A percentile compares a stretch with the other conserved stretches of the same genome.
Evolutionary conservation across 2,797 vertebrate genomes (phyloP).

Genomic region (Simalia tracyae): DNA sequence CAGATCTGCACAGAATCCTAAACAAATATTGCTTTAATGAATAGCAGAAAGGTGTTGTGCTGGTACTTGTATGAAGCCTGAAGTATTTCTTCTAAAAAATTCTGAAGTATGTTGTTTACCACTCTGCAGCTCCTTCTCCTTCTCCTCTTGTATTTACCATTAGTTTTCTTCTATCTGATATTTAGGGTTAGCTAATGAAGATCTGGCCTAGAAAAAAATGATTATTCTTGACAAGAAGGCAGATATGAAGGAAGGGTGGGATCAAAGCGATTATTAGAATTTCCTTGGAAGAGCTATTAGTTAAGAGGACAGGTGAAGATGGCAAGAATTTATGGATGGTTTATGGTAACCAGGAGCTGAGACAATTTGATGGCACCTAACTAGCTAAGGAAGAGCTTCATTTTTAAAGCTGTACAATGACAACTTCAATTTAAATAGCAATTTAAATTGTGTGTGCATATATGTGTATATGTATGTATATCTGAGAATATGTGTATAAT

Average conservation of each 20-base stretch:
- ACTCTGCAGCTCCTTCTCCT: neutral
- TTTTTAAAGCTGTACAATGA: neutral
- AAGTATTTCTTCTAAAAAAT: neutral
- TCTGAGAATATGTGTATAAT: neutral
- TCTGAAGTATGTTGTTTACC: neutral
- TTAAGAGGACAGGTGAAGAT: too few relatives aligned
- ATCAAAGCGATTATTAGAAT: too few relatives aligned
- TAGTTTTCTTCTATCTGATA: neutral
- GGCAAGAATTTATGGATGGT: too few relatives aligned
- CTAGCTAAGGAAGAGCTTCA: too few relatives aligned
- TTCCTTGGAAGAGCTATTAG: too few relatives aligned
- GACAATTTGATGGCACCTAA: neutral
- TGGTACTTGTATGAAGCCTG: neutral
- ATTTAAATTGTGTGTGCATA: neutral
- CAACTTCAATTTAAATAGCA: neutral
- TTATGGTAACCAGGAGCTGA: neutral
- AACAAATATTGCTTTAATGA: neutral
- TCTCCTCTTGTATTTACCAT: neutral
- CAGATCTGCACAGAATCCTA: neutral
- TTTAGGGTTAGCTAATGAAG: neutral
- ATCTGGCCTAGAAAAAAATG: neutral
- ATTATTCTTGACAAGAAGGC: too few relatives aligned
- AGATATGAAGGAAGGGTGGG: too few relatives aligned
- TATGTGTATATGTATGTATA: neutral
- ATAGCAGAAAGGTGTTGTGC: neutral